Base-by-base conservation (phyloP, 2,113 vertebrate species). In the Crocuta crocuta region DNA sequence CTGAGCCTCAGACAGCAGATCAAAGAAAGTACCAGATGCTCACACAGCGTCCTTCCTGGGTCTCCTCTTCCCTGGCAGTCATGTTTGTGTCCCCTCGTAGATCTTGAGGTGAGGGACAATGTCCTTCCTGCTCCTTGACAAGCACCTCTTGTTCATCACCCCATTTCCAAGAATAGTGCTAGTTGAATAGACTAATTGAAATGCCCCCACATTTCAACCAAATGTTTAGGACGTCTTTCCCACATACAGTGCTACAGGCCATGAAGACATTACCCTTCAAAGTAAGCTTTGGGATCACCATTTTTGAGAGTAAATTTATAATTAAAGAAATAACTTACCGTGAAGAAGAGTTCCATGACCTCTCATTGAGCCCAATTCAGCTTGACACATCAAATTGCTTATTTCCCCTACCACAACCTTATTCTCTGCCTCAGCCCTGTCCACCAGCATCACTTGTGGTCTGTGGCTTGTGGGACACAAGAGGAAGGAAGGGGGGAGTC, bases 361-460 rank as follows among this genome's bases (percentile, higher is more conserved):
- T 84, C 55, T 95, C 73, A 91, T 26, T 89, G 31, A 61, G 55
- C 78, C 76, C 28, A 83, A 8, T 63, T 79, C 80, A 74, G 79
- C 48, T 58, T 74, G 94, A 74, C 13, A 87, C 91, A 93, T 92
- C 45, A 87, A 82, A 80, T 45, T 7, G 73, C 10, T 87, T 89
- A 39, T 21, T 70, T 66, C 7, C n/a, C 33, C 24, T 48, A n/a
- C 79, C 65, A 92, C n/a, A 73, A 5, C 21, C 1, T 92, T 58
- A 81, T 45, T 63, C 76, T 78, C 39, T 74, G 26, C n/a, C 48
- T 90, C 35, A 58, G 17, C 9, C 58, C 66, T 95, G 71, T 89
- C 93, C 70, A 81, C 21, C 45, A 61, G 43, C 8, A 11, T 82
- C 8, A 39, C 12, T 86, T 96, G 87, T 86, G 81, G 70, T 96